Evolutionary conservation across 2,888 invertebrate species (phyloP).

Genomic region (Plagodis pulveraria): DNA sequence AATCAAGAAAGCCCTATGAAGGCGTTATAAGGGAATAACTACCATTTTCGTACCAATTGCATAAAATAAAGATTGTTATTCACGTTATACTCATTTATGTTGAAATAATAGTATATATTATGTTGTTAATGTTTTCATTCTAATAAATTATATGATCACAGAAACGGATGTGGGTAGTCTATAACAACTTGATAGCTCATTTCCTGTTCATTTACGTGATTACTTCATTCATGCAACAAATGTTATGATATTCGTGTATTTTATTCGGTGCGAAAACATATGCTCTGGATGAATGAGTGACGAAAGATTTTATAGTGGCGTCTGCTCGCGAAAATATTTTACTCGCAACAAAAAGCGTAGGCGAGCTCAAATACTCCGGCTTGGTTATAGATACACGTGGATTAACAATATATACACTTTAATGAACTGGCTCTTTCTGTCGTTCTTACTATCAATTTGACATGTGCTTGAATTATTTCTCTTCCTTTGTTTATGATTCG

Average conservation of each 20-base stretch:
- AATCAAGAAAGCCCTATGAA: too few species aligned
- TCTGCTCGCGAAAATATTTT: conserved; percentile 4
- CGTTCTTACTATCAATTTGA: too few species aligned
- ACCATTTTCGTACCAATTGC: too few species aligned
- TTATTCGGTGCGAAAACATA: conserved; percentile 7
- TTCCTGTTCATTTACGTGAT: conserved; percentile 6
- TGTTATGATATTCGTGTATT: conserved; percentile 9
- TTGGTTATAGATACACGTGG: not conserved
- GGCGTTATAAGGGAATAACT: too few species aligned
- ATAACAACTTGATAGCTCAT: conserved; percentile 10
- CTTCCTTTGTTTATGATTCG: too few species aligned
- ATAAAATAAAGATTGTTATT: too few species aligned
- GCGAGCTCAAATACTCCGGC: not conserved
- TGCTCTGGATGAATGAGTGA: conserved; percentile 19
- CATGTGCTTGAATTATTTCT: too few species aligned
- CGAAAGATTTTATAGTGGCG: conserved; percentile 6
- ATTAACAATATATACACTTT: too few species aligned
- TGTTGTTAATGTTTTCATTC: not conserved
- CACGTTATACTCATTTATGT: too few species aligned
- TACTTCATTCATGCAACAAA: conserved; percentile 13
- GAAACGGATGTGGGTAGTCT: conserved; percentile 7
- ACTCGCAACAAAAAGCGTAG: conserved; percentile 2
- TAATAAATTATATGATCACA: conserved; percentile 3
- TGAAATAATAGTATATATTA: too few species aligned
- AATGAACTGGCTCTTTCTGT: too few species aligned